Conservation (phyloP, 2,113 vertebrate genomes). For the Perca schrenkii region DNA sequence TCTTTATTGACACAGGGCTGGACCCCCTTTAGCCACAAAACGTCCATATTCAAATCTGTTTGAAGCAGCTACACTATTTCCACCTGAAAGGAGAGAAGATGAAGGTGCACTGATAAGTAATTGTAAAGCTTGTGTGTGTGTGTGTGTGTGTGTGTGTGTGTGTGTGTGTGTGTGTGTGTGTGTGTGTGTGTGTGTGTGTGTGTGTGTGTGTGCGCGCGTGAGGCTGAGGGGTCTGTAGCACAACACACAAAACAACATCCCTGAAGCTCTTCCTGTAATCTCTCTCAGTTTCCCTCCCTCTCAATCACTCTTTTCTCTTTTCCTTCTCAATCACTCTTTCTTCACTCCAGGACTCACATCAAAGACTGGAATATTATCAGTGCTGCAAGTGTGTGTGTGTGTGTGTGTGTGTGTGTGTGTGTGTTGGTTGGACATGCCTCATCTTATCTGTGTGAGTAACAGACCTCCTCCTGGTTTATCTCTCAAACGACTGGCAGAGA, state of each 20-base stretch:
- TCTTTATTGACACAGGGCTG: background rate
- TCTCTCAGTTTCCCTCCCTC: slow-evolving; percentile 49
- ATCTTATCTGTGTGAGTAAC: slow-evolving; percentile 57
- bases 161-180: slow-evolving; percentile 34
- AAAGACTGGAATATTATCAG: slow-evolving; percentile 66
- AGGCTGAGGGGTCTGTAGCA: slow-evolving; percentile 16
- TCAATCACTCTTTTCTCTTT: slow-evolving; percentile 61
- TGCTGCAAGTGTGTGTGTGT: slow-evolving; percentile 28
- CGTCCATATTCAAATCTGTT: slow-evolving; percentile 20
- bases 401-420: slow-evolving; percentile 25
- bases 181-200: slow-evolving; percentile 12
- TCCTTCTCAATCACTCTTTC: slow-evolving; percentile 53
- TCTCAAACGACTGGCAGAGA: slow-evolving; percentile 32
- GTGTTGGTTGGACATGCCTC: slow-evolving; percentile 45
- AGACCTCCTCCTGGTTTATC: slow-evolving; percentile 66
- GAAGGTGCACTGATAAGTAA: slow-evolving; percentile 41
- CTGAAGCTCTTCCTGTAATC: slow-evolving; percentile 69
- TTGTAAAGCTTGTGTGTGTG: background rate
- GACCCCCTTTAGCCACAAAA: slow-evolving; percentile 35
- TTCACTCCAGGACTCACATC: slow-evolving; percentile 68
- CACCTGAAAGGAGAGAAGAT: slow-evolving; percentile 52
- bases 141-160: background rate
- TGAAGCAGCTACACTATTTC: slow-evolving; percentile 3
- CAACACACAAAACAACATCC: slow-evolving; percentile 49
- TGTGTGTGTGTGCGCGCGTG: slow-evolving; percentile 38